phyloP scores from a whole-genome alignment of 2,113 vertebrate species.

The Zingel zingel region DNA sequence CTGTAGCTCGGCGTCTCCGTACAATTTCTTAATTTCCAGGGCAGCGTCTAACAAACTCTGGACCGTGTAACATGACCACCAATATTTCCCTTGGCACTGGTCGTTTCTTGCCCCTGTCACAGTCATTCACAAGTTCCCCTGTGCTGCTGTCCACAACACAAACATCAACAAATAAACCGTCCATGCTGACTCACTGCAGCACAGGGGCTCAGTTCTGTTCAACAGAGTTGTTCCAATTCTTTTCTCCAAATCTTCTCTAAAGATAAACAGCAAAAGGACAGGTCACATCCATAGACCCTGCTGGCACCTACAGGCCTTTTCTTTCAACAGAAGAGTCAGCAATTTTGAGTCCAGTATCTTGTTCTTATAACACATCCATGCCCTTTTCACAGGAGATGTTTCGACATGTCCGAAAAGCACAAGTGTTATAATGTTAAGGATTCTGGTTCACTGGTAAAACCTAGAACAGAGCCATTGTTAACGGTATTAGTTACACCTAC shows the following conservation, averaged over 20 bases:
- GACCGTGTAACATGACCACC: background rate
- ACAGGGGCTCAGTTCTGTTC: background rate
- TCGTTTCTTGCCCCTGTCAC: background rate
- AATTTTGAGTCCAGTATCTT: background rate
- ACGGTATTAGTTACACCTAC: too few species aligned
- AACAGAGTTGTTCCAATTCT: background rate
- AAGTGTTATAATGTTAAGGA: too few species aligned
- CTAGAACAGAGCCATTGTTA: background rate
- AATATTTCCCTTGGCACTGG: conserved; percentile 20
- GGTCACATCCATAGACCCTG: background rate
- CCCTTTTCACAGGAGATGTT: too few species aligned
- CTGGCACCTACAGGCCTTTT: background rate
- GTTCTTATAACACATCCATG: too few species aligned
- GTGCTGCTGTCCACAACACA: background rate
- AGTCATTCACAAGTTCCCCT: background rate
- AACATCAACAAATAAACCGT: background rate
- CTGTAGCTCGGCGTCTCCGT: background rate
- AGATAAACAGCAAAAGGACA: background rate
- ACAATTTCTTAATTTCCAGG: conserved; percentile 33
- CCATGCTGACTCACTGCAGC: background rate
- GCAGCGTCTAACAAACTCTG: background rate
- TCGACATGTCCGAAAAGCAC: too few species aligned
- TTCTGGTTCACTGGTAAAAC: too few species aligned
- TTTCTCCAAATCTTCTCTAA: too few species aligned
- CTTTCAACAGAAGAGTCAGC: too few species aligned